Base-by-base conservation (phyloP, 2,113 vertebrate species). In the Eupsittula cactorum region DNA sequence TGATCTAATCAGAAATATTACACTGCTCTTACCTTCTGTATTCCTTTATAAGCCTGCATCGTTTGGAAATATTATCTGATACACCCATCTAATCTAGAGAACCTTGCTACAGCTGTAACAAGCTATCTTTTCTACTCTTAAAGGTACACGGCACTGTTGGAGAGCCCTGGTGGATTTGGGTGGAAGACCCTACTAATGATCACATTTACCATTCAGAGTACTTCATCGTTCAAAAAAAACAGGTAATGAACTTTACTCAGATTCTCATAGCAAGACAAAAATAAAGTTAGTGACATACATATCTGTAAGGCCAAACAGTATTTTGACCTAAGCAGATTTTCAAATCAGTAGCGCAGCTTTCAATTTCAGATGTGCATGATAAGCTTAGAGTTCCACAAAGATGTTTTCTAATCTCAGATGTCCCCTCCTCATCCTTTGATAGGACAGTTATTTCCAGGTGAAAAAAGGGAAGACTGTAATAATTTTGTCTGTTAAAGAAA, bases 101-200 rank as follows among this genome's bases (percentile, higher is more conserved):
- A 74, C 29, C 9, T 82, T 59, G 24, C 63, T 50, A 28, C 9
- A 57, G 31, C 25, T 79, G 6, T 52, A 88, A 91, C 53, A 82
- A 77, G 23, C 11, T 47, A 0, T 60, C 41, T 46, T 96, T 96
- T 96, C 70, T 95, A 3, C 39, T 81, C 37, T 28, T 89, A 31
- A 97, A 99, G 99, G 99, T 99, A 19, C 99, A 99, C 24, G 99
- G 99, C 39, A 99, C 98, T 52, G 99, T 99, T 70, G 99, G 99
- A 52, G 99, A 99, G 94, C 99, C 99, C 4, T 99, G 99, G 99
- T 99, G 99, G 99, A 98, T 99, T 91, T 99, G 99, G 99, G 99
- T 99, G 76, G 99, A 99, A 97, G 99, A 99, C 92, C 99, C 99
- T 82, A 97, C 99, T 94, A 99, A 99, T 97, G 99, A 99, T 93